Base-by-base conservation (phyloP, 2,113 vertebrate genomes). In the Laterallus jamaicensis region DNA sequence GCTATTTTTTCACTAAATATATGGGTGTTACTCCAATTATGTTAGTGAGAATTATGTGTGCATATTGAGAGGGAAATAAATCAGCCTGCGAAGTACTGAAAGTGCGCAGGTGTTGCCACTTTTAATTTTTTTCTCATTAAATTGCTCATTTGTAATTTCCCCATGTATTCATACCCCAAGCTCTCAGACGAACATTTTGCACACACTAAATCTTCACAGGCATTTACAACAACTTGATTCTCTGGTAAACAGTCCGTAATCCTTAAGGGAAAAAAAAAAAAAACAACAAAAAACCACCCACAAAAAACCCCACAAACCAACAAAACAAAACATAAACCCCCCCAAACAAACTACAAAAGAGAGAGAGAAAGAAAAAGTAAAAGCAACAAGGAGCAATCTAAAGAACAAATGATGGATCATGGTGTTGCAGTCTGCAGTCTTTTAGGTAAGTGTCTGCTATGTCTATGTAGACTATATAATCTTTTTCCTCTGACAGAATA, bases 81-180 rank as follows among this genome's bases (percentile, higher is more conserved):
- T 94, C 76, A 91, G 10, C 10, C 7, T 87, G 12, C n/a, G 86
- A 91, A 95, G 12, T 24, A 90, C 7, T 24, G 40, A 90, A 90
- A 59, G 9, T 92, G 32, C 2, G 2, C 59, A 94, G 60, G 31
- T 87, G 67, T 88, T 96, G 37, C 16, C n/a, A 40, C 35, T 95
- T 97, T 88, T 82, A 63, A 42, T 73, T 92, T 90, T 86, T 92
- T 90, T 77, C n/a, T 74, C 58, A 89, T 95, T 95, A 87, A 93
- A 75, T 50, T 35, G 10, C 28, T 90, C 47, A 80, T 93, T 88
- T 95, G 22, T 86, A 92, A 62, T 82, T 89, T 93, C 49, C 49
- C 24, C 52, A 12, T 67, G 26, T 75, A 86, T 93, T 93, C 80
- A 14, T 58, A 69, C 71, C 9, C 8, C 24, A 26, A 90, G 39